Base-by-base conservation (phyloP, 2,888 invertebrate species). In the Trichopoda pennipes region DNA sequence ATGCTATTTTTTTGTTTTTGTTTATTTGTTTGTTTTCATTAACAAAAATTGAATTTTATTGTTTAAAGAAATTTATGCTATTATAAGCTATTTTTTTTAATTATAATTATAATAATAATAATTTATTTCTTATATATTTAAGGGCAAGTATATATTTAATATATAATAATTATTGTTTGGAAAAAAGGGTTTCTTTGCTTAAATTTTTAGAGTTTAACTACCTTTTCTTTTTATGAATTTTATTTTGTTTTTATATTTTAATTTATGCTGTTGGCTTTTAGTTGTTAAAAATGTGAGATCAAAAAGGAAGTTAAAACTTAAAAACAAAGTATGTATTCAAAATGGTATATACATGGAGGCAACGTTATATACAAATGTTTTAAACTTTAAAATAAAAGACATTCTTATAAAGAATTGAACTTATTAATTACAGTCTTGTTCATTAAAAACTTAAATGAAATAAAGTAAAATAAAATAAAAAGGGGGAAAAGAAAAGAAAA, bases 291-390 rank as follows among this genome's bases (percentile, higher is more conserved):
- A 74, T 61, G 79, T 82, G 88, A 88, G 88, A 88, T 88, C 88
- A 88, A 88, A 88, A 82, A 88, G 88, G 87, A 88, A 88, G 88
- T 87, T 87, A 86, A 88, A 86, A 88, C 87, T 82, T 72, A 64
- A 58, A 42, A 77, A 38, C 16, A 79, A 73, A 64, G 64, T 79
- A 70, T 83, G 66, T n/a, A n/a, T 38, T 44, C 58, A 80, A 68
- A 80, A 78, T 75, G 61, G 58, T 76, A 55, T 49, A 19, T 85
- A 81, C 79, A 81, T 9, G 21, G 17, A 70, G 79, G 49, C 68
- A 63, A 64, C 44, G n/a, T n/a, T 81, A 83, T 80, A 72, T 79
- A 77, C 35, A 47, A 8, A 56, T 16, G 63, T 86, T 86, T 86
- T 86, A 86, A 87, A 84, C 10, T 28, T 42, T 51, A 42, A 72